phyloP scores from a whole-genome alignment of 2,113 vertebrate genomes.

The Panurus biarmicus region DNA sequence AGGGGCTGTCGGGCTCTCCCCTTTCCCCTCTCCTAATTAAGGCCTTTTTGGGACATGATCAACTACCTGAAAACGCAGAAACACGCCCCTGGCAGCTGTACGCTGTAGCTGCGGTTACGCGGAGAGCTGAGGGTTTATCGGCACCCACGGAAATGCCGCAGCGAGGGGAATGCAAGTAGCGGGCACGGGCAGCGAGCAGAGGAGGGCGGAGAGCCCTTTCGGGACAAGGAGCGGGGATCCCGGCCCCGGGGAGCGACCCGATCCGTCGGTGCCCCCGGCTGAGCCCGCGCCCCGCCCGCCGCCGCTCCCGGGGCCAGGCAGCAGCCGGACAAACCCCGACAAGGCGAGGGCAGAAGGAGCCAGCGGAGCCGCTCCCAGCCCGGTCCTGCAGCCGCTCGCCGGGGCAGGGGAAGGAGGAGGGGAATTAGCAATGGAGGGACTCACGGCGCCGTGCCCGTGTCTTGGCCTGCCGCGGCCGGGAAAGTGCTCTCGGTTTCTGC shows the following conservation, averaged over 20 bases:
- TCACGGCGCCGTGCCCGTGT: not conserved
- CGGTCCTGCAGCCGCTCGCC: not conserved
- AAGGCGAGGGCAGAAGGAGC: not conserved
- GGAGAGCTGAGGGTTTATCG: too few relatives aligned
- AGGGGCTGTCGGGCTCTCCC: not conserved
- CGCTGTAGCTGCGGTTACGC: not conserved
- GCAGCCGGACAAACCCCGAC: not conserved
- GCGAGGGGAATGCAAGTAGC: not conserved
- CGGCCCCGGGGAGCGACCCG: not conserved
- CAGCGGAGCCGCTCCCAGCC: not conserved
- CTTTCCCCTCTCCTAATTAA: not conserved
- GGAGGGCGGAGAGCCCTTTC: not conserved
- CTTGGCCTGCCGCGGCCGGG: not conserved
- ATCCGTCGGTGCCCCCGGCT: not conserved
- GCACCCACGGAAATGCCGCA: not conserved
- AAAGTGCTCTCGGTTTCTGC: not conserved
- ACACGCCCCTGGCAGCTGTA: not conserved
- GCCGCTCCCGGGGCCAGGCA: not conserved
- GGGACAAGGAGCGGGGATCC: not conserved
- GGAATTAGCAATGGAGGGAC: not conserved
- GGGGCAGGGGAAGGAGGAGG: not conserved
- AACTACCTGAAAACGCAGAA: not conserved
- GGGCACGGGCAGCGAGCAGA: not conserved
- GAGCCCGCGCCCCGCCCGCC: not conserved
- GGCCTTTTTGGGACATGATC: not conserved